Conservation (phyloP, 1,140 invertebrate genomes). For the Aphis gossypii region DNA sequence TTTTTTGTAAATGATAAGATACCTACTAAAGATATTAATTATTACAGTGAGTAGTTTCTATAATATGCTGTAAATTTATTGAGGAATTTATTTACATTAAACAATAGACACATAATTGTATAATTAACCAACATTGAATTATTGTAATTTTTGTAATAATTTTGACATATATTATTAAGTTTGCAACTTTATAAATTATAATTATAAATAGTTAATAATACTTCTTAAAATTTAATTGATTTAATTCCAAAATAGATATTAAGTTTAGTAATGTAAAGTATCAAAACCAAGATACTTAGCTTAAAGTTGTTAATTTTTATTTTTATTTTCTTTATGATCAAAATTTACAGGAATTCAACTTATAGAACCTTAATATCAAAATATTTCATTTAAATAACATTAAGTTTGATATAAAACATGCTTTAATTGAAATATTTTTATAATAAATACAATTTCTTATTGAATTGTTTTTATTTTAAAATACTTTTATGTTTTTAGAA, state of each 20-base stretch:
- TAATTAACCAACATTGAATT: background rate
- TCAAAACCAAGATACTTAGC: background rate
- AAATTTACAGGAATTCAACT: background rate
- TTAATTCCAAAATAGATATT: slow-evolving; percentile 6
- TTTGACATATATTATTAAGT: slow-evolving; percentile 40
- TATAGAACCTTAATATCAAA: background rate
- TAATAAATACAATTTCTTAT: background rate
- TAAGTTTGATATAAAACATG: background rate
- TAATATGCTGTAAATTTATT: slow-evolving; percentile 23
- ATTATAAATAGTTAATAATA: slow-evolving; percentile 23
- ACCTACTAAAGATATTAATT: too few relatives aligned
- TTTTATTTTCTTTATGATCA: background rate
- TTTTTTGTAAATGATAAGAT: background rate
- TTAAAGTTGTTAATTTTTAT: background rate
- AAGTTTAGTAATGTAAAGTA: background rate
- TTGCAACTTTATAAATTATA: slow-evolving; percentile 34
- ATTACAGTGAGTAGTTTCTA: slow-evolving; percentile 17
- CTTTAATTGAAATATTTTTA: background rate
- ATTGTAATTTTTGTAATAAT: slow-evolving; percentile 40
- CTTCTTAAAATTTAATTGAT: background rate
- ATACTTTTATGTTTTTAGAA: background rate
- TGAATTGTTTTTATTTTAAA: too few relatives aligned
- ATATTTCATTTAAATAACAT: background rate
- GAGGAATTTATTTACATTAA: background rate
- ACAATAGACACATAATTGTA: background rate